Conservation (phyloP, 2,797 vertebrate species). For the Cetoscarus ocellatus region DNA sequence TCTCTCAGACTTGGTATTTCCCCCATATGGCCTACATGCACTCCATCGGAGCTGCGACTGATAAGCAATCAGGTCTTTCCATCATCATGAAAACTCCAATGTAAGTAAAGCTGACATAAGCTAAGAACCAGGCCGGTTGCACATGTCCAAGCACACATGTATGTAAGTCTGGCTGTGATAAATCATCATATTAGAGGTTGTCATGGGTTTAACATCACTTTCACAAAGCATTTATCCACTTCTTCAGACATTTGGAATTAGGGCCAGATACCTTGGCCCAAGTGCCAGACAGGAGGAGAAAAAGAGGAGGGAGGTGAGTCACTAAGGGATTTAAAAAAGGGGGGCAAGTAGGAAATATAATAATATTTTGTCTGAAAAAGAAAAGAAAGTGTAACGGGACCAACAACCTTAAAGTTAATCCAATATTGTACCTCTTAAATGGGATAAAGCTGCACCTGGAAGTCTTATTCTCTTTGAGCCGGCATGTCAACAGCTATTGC, state of each 20-base stretch:
- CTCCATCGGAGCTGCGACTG: constrained; percentile 41
- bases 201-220: constrained; percentile 67
- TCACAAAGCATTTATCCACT: constrained; percentile 58
- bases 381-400: constrained; percentile 13
- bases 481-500: constrained; percentile 51
- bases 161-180: constrained; percentile 62
- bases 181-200: constrained; percentile 72
- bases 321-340: constrained; percentile 11
- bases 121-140: constrained; percentile 25
- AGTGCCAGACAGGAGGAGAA: constrained; percentile 27
- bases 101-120: constrained; percentile 52
- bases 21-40: constrained; percentile 33
- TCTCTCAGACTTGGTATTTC: constrained; percentile 55
- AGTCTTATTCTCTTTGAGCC: constrained; percentile 18
- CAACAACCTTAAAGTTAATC: constrained; percentile 18
- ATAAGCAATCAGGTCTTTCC: constrained; percentile 61
- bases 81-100: constrained; percentile 27
- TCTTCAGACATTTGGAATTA: constrained; percentile 51
- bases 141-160: constrained; percentile 24
- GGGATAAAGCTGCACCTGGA: constrained; percentile 31
- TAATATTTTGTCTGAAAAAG: constrained; percentile 1
- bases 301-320: constrained; percentile 20
- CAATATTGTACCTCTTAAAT: not conserved
- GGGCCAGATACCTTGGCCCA: constrained; percentile 55
- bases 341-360: constrained; percentile 27